Conservation (phyloP, 2,888 invertebrate genomes). For the Chromoteleia sp. region DNA sequence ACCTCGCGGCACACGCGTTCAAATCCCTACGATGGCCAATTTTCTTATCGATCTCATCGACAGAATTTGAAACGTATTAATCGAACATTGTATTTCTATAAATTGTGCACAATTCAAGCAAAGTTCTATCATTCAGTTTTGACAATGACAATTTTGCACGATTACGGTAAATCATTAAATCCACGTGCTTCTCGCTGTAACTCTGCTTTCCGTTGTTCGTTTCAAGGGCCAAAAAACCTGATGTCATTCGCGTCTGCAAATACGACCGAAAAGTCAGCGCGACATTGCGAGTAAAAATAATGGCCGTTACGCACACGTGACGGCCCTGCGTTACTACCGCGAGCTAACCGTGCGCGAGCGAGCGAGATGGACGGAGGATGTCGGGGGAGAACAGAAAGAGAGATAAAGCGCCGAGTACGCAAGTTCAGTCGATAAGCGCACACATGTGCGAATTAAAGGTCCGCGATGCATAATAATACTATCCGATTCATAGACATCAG, state of each 20-base stretch:
- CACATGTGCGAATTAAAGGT: conserved; percentile 72
- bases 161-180: too few relatives aligned
- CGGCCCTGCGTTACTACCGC: conserved; percentile 54
- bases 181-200: too few relatives aligned
- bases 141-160: too few relatives aligned
- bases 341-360: conserved; percentile 23
- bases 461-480: conserved; percentile 71
- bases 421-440: conserved; percentile 75
- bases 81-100: too few relatives aligned
- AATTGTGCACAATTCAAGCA: too few relatives aligned
- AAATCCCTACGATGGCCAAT: too few relatives aligned
- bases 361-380: conserved; percentile 14
- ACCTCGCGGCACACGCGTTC: too few relatives aligned
- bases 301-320: conserved; percentile 58
- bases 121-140: too few relatives aligned
- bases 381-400: conserved; percentile 24
- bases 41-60: too few relatives aligned
- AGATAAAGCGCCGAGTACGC: conserved; percentile 16
- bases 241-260: not conserved
- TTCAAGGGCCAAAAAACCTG: not conserved
- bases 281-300: conserved; percentile 52
- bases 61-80: too few relatives aligned
- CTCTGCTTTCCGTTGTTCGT: too few relatives aligned
- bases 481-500: conserved; percentile 80
- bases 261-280: conserved; percentile 23